Evolutionary conservation across 2,113 vertebrate genomes (phyloP).

Genomic region (Carassius carassius): DNA sequence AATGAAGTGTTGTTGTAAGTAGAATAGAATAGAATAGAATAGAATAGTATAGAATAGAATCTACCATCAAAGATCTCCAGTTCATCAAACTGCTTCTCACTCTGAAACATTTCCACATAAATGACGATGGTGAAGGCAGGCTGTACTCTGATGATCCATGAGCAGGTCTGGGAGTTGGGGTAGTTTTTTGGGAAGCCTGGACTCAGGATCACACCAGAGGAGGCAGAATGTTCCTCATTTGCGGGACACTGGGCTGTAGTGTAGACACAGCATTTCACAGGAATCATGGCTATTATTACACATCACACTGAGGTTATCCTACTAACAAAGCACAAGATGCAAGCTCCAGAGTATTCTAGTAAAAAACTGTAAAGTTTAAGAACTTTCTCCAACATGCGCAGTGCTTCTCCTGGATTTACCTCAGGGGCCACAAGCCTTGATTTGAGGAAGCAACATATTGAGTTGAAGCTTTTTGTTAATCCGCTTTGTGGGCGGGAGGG

Average conservation of each 20-base stretch:
- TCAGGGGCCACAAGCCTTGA: not conserved
- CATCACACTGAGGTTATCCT: not conserved
- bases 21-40: not conserved
- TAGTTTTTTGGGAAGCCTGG: conserved; percentile 94
- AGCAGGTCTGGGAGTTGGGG: conserved; percentile 95
- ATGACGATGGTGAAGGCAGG: conserved; percentile 85
- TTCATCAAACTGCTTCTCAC: conserved; percentile 96
- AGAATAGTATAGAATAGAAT: not conserved
- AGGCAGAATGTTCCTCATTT: conserved; percentile 87
- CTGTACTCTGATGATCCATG: conserved; percentile 90
- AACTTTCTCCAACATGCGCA: conserved; percentile 30
- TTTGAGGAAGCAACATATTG: conserved; percentile 35
- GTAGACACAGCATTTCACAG: not conserved
- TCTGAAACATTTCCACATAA: conserved; percentile 95
- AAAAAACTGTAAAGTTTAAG: conserved; percentile 18
- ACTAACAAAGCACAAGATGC: not conserved
- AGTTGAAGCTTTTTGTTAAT: conserved; percentile 32
- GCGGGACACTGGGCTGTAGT: conserved; percentile 90
- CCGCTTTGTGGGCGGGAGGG: conserved; percentile 27
- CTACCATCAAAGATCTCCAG: conserved; percentile 95
- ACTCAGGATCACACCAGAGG: conserved; percentile 94
- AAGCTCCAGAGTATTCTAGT: not conserved
- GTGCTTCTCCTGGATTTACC: conserved; percentile 18
- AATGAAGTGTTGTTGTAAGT: not conserved
- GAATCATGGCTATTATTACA: not conserved